Percentiles rank a stretch among this genome's conserved stretches.
Conservation (phyloP, 2,888 invertebrate species). For the Erpobdella octoculata region DNA sequence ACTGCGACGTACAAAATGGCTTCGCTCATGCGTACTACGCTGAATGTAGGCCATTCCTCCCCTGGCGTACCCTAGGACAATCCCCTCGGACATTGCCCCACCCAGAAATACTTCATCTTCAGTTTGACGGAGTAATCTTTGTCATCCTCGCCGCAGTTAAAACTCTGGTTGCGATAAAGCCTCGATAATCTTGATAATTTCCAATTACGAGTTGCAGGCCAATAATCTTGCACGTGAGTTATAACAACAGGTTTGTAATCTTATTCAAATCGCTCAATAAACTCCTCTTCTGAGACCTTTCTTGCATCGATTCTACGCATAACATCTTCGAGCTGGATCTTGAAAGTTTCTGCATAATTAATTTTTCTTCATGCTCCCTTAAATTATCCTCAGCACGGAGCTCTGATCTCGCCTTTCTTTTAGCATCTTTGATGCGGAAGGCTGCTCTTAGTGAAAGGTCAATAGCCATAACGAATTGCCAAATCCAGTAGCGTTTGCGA, state of each 20-base stretch:
- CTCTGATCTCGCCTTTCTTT: too few relatives aligned
- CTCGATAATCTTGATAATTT: constrained; percentile 73
- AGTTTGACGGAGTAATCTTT: constrained; percentile 98
- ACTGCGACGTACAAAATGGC: too few relatives aligned
- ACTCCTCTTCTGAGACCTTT: constrained; percentile 66
- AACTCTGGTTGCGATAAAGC: constrained; percentile 96
- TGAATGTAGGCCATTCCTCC: too few relatives aligned
- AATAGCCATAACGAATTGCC: too few relatives aligned
- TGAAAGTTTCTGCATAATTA: constrained; percentile 70
- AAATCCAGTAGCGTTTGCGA: too few relatives aligned
- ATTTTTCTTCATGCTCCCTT: constrained; percentile 70
- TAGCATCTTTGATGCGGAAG: too few relatives aligned
- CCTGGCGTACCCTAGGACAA: too few relatives aligned
- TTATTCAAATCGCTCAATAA: constrained; percentile 81
- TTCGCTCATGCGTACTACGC: too few relatives aligned
- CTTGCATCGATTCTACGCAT: constrained; percentile 73
- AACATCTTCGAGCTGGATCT: constrained; percentile 65
- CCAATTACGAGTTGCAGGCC: constrained; percentile 91
- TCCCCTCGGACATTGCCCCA: too few relatives aligned
- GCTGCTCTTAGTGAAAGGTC: too few relatives aligned
- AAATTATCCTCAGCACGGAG: too few relatives aligned
- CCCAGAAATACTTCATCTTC: constrained; percentile 76
- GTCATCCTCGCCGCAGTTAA: constrained; percentile 99
- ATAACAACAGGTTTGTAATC: constrained; percentile 90
- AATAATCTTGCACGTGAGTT: constrained; percentile 71